Conservation (phyloP, 2,113 vertebrate genomes). For the Lota lota region DNA sequence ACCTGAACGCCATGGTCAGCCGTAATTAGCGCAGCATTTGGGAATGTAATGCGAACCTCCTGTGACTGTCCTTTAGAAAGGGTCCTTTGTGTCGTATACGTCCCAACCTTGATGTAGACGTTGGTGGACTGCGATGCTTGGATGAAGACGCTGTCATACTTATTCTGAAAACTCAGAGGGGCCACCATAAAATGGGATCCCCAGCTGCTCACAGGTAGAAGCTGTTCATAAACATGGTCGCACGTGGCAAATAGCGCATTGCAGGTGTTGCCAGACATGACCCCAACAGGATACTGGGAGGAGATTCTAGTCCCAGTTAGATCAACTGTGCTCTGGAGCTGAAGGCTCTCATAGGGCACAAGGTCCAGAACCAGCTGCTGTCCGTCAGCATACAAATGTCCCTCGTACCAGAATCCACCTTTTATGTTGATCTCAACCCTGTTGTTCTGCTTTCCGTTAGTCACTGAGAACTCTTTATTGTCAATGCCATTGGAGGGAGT, state of each 20-base stretch:
- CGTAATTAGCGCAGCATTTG: conserved; percentile 57
- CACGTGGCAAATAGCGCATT: conserved; percentile 64
- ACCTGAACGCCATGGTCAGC: conserved; percentile 75
- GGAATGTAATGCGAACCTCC: conserved; percentile 35
- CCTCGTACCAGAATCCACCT: conserved; percentile 44
- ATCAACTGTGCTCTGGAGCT: conserved; percentile 64
- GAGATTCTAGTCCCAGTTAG: conserved; percentile 66
- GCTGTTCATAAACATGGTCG: conserved; percentile 79
- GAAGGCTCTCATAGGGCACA: conserved; percentile 60
- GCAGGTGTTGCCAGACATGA: conserved; percentile 76
- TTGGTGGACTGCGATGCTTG: conserved; percentile 67
- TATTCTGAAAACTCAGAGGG: conserved; percentile 53
- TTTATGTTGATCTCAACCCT: conserved; percentile 55
- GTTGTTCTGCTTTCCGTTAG: conserved; percentile 63
- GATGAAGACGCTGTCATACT: conserved; percentile 61
- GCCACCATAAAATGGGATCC: conserved; percentile 66
- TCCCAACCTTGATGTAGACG: conserved; percentile 40
- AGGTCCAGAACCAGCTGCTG: conserved; percentile 39
- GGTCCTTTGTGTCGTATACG: background rate
- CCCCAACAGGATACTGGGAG: conserved; percentile 57
- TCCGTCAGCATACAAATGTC: conserved; percentile 28
- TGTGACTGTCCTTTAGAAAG: conserved; percentile 22
- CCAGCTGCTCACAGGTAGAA: conserved; percentile 62
- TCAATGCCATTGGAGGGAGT: conserved; percentile 56
- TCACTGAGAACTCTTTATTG: conserved; percentile 72